A percentile compares a stretch with the other conserved stretches of the same genome.
Evolutionary conservation across 64 coral and sea anemone species (phyloP).

Genomic region (Stichodactyla mertensii): DNA sequence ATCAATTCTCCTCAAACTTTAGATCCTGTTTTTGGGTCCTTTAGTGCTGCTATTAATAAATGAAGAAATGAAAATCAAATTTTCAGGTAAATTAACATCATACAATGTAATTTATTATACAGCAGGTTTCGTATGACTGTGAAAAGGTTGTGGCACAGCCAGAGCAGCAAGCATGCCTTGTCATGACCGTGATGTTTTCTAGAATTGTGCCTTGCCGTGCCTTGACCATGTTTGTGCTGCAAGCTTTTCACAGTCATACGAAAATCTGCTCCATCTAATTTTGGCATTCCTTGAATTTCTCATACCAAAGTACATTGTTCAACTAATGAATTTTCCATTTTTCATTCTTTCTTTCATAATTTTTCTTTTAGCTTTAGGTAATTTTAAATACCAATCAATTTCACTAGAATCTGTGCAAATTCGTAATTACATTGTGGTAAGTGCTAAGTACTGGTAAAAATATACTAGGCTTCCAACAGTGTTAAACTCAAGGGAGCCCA

Average conservation of each 20-base stretch:
- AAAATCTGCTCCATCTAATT: background rate
- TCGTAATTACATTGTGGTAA: conserved; percentile 96
- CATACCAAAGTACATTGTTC: too few species aligned
- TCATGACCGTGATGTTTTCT: too few species aligned
- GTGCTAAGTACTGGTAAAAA: background rate
- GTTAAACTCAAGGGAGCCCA: background rate
- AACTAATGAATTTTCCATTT: too few species aligned
- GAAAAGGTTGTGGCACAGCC: too few species aligned
- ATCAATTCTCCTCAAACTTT: background rate
- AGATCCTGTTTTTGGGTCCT: conserved; percentile 93
- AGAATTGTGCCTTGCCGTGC: too few species aligned
- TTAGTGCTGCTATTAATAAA: conserved; percentile 18
- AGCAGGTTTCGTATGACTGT: too few species aligned
- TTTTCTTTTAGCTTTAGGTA: conserved; percentile 21
- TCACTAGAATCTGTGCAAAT: conserved; percentile 64
- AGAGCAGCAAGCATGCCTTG: too few species aligned
- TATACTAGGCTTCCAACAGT: background rate
- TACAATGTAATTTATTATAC: too few species aligned
- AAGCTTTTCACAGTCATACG: too few species aligned
- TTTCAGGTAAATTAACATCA: background rate
- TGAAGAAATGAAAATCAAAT: background rate
- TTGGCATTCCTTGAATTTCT: too few species aligned
- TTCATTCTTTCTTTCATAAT: background rate
- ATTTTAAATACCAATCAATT: conserved; percentile 48
- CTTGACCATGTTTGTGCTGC: too few species aligned